A percentile compares a stretch with the other conserved stretches of the same genome.
These are phyloP conservation scores for Pocillopora verrucosa DNA, from an alignment of 64 coral and sea anemone genomes.

Conservation along the genomic window DNA sequence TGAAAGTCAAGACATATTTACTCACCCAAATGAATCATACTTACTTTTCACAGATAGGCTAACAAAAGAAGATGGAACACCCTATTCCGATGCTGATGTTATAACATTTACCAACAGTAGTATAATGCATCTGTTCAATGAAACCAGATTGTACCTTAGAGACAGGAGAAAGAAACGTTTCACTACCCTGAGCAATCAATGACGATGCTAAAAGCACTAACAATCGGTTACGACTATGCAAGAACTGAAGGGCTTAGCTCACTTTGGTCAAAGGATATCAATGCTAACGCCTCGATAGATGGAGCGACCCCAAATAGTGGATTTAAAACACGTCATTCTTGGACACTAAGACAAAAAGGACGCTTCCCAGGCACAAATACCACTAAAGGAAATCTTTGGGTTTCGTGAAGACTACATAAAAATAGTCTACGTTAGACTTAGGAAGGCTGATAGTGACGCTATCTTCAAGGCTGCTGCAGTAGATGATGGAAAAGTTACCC, in stretches of 20 bases:
- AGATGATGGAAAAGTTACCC: neutral
- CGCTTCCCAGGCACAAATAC: neutral
- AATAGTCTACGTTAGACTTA: neutral
- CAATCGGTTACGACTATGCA: neutral
- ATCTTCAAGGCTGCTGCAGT: neutral
- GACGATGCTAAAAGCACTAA: neutral
- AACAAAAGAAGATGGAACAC: neutral
- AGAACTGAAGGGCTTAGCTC: neutral
- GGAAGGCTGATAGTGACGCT: neutral
- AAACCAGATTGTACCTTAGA: neutral
- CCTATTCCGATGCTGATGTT: neutral
- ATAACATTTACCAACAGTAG: neutral
- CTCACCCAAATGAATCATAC: neutral
- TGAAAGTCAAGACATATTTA: neutral
- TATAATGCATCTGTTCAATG: neutral
- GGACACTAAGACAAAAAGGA: neutral
- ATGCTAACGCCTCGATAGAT: neutral
- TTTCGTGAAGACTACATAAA: neutral
- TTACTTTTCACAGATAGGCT: neutral
- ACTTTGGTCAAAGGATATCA: neutral
- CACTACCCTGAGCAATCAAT: neutral
- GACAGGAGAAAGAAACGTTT: neutral
- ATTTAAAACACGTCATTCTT: neutral
- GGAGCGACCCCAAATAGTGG: neutral
- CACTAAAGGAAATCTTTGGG: constrained; percentile 7